These are phyloP conservation scores for Petrocephalus schoutedeni DNA, from an alignment of 2,797 vertebrate genomes.

Conservation along the genomic window DNA sequence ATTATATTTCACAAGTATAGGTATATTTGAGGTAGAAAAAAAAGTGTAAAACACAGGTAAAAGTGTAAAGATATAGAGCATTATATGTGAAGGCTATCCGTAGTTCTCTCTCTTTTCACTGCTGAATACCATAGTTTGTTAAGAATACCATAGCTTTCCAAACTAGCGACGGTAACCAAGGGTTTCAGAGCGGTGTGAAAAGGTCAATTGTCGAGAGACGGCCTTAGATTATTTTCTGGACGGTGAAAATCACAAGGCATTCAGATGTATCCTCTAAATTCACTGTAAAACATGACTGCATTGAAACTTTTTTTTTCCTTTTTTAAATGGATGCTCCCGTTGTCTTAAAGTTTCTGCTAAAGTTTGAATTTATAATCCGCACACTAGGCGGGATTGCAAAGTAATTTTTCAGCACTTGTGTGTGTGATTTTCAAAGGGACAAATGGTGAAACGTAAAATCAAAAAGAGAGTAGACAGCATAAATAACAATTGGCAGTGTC, in stretches of 20 bases:
- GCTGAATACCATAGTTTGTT: neutral
- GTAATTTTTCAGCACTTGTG: neutral
- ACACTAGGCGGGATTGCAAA: neutral
- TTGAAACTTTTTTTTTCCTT: neutral
- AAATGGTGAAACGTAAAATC: neutral
- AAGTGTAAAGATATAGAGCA: neutral
- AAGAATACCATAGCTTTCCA: neutral
- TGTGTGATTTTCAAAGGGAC: neutral
- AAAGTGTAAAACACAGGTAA: neutral
- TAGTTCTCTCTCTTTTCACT: neutral
- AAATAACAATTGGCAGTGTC: neutral
- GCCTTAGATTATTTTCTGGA: neutral
- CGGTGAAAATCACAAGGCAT: neutral
- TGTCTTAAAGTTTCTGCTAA: neutral
- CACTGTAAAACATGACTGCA: neutral
- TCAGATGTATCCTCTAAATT: neutral
- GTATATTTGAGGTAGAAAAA: neutral
- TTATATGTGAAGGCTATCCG: neutral
- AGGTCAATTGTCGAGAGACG: neutral
- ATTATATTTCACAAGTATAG: neutral
- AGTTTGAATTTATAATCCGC: neutral
- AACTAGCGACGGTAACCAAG: neutral
- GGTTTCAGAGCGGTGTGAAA: neutral
- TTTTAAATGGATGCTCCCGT: neutral
- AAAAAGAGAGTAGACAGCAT: neutral